phyloP scores from a whole-genome alignment of 2,797 vertebrate species.

The Sebastes iracundus region DNA sequence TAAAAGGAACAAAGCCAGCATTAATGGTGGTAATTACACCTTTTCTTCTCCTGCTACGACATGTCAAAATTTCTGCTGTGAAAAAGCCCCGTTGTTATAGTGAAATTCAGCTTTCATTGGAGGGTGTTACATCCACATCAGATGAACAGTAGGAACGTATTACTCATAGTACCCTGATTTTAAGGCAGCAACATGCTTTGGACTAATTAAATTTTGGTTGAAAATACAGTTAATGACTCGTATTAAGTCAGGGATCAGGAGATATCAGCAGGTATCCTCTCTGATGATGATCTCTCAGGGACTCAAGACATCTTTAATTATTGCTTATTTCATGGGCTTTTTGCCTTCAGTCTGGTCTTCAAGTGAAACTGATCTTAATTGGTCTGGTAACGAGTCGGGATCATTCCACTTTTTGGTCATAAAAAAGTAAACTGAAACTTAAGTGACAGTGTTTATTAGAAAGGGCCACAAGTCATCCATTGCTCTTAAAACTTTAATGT shows the following conservation, averaged over 20 bases:
- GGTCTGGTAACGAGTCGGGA: neutral
- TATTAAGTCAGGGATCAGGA: neutral
- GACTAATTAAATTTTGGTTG: neutral
- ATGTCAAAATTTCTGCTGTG: neutral
- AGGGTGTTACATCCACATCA: neutral
- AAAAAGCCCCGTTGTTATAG: neutral
- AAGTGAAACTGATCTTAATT: neutral
- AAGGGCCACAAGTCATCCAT: neutral
- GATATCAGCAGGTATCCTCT: neutral
- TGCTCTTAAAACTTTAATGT: neutral
- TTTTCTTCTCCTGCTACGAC: neutral
- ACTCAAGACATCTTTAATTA: neutral
- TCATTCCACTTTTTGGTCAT: neutral
- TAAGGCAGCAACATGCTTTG: neutral
- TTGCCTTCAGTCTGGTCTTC: neutral
- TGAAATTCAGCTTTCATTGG: neutral
- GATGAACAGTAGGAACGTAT: too few relatives aligned
- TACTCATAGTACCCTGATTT: neutral
- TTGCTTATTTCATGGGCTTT: neutral
- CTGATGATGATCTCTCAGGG: neutral
- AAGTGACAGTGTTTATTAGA: neutral
- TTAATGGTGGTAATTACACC: neutral
- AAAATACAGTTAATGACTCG: neutral
- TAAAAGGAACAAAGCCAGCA: neutral
- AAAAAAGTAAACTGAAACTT: neutral